A percentile compares a stretch with the other conserved stretches of the same genome.
phyloP scores from a whole-genome alignment of 2,888 invertebrate genomes.

The Odontocerum albicorne region DNA sequence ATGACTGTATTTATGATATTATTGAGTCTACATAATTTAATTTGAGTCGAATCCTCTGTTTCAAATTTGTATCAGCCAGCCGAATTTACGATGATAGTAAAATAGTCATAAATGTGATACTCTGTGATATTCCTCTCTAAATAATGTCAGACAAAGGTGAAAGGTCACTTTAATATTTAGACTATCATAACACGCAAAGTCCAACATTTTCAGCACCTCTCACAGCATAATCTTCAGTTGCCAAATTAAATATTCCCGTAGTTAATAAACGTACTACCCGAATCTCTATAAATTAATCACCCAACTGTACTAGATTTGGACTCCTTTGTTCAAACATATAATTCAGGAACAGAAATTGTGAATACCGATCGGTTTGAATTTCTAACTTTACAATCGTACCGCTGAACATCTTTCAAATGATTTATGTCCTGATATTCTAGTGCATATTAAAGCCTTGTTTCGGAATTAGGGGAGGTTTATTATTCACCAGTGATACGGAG shows the following conservation, averaged over 20 bases:
- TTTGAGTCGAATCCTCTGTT: too few relatives aligned
- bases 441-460: conserved; percentile 30
- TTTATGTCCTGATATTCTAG: conserved; percentile 18
- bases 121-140: too few relatives aligned
- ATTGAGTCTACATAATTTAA: too few relatives aligned
- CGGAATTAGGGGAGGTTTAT: conserved; percentile 18
- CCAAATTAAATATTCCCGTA: conserved; percentile 9
- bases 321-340: conserved; percentile 13
- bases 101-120: too few relatives aligned
- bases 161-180: too few relatives aligned
- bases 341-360: conserved; percentile 4
- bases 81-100: too few relatives aligned
- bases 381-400: neutral
- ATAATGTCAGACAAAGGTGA: too few relatives aligned
- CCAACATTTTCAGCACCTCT: too few relatives aligned
- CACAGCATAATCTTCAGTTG: conserved; percentile 5
- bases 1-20: too few relatives aligned
- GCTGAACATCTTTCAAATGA: conserved; percentile 20
- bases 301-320: neutral
- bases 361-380: conserved; percentile 1
- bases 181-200: too few relatives aligned
- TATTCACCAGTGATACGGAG: conserved; percentile 5
- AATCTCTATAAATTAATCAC: conserved; percentile 10
- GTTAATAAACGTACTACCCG: conserved; percentile 5
- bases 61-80: too few relatives aligned